These are phyloP conservation scores for Turdus rufiventris DNA, from an alignment of 2,113 vertebrate genomes.

Conservation along the genomic window DNA sequence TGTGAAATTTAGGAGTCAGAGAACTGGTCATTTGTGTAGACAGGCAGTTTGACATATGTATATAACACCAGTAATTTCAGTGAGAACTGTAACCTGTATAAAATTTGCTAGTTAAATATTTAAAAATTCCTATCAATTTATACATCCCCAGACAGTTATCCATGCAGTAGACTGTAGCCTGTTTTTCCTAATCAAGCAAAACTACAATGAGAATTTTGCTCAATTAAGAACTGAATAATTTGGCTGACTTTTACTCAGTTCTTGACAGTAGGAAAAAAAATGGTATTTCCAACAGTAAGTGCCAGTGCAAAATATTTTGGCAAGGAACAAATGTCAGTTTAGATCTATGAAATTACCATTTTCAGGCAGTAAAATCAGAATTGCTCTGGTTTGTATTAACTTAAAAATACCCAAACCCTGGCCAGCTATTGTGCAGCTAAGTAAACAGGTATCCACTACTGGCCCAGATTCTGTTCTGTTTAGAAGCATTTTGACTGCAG, in stretches of 20 bases:
- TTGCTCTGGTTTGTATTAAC: constrained; percentile 25
- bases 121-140: not conserved
- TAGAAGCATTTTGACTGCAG: not conserved
- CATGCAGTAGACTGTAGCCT: not conserved
- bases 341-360: constrained; percentile 30
- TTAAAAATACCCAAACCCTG: not conserved
- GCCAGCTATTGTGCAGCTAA: not conserved
- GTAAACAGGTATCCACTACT: constrained; percentile 1
- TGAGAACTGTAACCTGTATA: not conserved
- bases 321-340: constrained; percentile 26
- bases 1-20: not conserved
- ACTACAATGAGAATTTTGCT: constrained; percentile 21
- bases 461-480: not conserved
- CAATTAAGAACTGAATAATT: constrained; percentile 49
- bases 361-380: constrained; percentile 24
- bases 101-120: not conserved
- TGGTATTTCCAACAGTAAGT: constrained; percentile 45
- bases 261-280: not conserved
- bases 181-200: constrained; percentile 35
- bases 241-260: not conserved
- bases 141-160: not conserved
- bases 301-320: constrained; percentile 40
- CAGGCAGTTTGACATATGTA: not conserved
- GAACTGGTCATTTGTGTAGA: not conserved
- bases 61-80: not conserved